Conservation (phyloP, 2,888 invertebrate genomes). For the Nemoura dubitans region DNA sequence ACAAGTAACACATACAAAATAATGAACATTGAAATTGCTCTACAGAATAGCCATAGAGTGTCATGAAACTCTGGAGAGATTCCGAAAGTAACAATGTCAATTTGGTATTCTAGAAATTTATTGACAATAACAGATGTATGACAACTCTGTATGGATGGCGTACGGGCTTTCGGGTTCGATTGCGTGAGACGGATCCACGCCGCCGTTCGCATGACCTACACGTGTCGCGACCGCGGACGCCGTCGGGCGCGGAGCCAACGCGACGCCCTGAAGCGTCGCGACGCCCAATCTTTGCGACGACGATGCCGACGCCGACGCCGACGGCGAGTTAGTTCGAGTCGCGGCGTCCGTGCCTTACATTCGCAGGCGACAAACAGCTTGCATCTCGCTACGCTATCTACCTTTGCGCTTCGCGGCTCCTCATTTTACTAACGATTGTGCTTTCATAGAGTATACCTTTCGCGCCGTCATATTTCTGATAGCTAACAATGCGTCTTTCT, state of each 20-base stretch:
- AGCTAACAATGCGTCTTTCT: not conserved
- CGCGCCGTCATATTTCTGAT: not conserved
- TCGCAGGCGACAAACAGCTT: not conserved
- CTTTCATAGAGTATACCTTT: no score
- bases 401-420: not conserved
- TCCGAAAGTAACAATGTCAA: no score
- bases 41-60: no score
- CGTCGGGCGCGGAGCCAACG: not conserved
- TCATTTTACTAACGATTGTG: not conserved
- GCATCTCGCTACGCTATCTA: not conserved
- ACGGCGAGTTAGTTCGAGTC: slow-evolving; percentile 20
- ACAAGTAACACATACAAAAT: no score
- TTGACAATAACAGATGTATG: no score
- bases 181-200: not conserved
- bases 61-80: no score
- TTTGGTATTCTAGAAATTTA: no score
- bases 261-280: slow-evolving; percentile 19
- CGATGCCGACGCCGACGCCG: slow-evolving; percentile 9
- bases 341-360: slow-evolving; percentile 3
- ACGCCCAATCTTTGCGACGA: slow-evolving; percentile 17
- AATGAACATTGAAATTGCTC: no score
- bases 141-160: no score
- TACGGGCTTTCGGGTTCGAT: not conserved
- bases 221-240: not conserved
- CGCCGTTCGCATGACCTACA: not conserved